A percentile compares a stretch with the other conserved stretches of the same genome.
Conservation (phyloP, 2,888 invertebrate species). For the Agonum fuliginosum region DNA sequence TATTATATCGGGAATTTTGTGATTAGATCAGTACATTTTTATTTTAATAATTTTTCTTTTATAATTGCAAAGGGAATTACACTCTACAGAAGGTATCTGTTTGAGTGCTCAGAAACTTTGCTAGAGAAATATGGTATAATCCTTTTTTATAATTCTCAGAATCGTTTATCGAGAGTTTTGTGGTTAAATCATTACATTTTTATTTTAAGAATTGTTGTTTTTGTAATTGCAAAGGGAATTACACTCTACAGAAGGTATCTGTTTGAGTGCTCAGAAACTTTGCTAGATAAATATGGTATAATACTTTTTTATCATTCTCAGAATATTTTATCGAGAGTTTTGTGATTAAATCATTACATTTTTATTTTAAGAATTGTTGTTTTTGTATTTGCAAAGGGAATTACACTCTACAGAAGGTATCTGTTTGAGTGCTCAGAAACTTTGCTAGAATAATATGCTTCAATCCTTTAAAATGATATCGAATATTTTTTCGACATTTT, state of each 20-base stretch:
- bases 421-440: constrained; percentile 5
- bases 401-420: constrained; percentile 28
- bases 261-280: constrained; percentile 34
- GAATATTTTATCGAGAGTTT: constrained; percentile 50
- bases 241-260: constrained; percentile 39
- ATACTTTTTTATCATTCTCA: constrained; percentile 23
- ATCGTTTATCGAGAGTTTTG: constrained; percentile 11
- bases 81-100: constrained; percentile 33
- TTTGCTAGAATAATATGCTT: constrained; percentile 12
- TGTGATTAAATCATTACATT: constrained; percentile 10
- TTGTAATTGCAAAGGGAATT: constrained; percentile 31
- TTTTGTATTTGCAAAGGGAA: constrained; percentile 23
- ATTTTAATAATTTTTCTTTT: not conserved
- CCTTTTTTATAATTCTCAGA: constrained; percentile 28
- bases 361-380: no score
- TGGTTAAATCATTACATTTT: constrained; percentile 1
- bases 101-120: constrained; percentile 43
- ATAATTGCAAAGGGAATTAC: constrained; percentile 33
- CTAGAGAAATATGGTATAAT: constrained; percentile 35
- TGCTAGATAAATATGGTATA: constrained; percentile 51
- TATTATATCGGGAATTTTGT: constrained; percentile 50
- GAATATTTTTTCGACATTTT: not conserved
- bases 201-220: not conserved
- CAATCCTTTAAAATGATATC: not conserved
- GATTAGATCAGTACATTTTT: not conserved